Base-by-base conservation (phyloP, 1,140 invertebrate species). In the Drosophila nigromelanica region DNA sequence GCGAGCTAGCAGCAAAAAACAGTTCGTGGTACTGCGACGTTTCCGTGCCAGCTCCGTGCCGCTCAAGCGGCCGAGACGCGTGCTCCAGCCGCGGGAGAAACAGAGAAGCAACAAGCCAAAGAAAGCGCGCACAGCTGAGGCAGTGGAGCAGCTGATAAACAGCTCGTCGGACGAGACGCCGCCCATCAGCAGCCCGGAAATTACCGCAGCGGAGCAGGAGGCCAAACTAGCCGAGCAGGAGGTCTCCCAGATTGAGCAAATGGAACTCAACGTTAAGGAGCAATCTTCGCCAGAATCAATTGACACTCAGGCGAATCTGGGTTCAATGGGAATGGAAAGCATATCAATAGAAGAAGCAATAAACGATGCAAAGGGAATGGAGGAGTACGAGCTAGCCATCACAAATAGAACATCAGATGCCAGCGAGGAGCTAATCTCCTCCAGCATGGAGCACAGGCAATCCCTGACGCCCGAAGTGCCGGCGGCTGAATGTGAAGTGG, bases 351-450 rank as follows among this genome's bases (percentile, higher is more conserved):
- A 30, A 14, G 39, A 42, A 10, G 18, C 15, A 11, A 24, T 24
- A 1, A 24, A 24, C 21, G 21, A 24, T 24, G 21, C 21, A 24
- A 24, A 24, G 21, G 21, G 21, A 24, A 4, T 3, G 21, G 18
- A 21, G 5, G 4, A 37, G 3, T 21, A 27, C n/a, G 33, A 51
- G 27, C 5, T 7, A 14, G 15, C 21, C 7, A 10, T 4, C 12
- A 18, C n/a, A 3, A 54, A 55, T 55, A 37, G 37, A 42, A 24
- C 6, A 14, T 15, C 33, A 18, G 50, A 35, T 4, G 14, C 4
- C 27, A 18, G 11, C 51, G 58, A 72, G 14, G 80, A 82, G 12
- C 42, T 83, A 6, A 83, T 76, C 30, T 78, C 76, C 2, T 73
- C 71, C 3, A 61, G 51, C 12, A 54, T 47, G 10, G 67, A 62